These are phyloP conservation scores for Meandrusa payeni DNA, from an alignment of 2,888 invertebrate genomes.

Conservation along the genomic window DNA sequence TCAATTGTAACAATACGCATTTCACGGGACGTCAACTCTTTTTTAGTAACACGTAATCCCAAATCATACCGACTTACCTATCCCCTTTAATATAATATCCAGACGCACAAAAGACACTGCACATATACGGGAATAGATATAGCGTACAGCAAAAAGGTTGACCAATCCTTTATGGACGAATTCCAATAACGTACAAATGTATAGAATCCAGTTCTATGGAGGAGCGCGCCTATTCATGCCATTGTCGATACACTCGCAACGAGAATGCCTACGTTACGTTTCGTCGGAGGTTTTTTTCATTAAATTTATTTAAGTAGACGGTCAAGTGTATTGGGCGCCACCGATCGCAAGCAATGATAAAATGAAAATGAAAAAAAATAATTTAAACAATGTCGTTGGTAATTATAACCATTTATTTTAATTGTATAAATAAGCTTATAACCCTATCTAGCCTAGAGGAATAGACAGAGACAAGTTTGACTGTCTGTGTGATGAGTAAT, in stretches of 20 bases:
- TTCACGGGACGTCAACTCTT: constrained; percentile 33
- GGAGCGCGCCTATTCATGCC: constrained; percentile 52
- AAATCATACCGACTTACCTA: constrained; percentile 30
- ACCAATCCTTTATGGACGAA: constrained; percentile 69
- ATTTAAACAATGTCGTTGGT: background rate
- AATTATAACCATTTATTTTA: background rate
- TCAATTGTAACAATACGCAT: constrained; percentile 34
- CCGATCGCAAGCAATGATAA: constrained; percentile 2
- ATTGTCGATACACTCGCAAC: constrained; percentile 34
- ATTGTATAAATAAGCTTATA: too few species aligned
- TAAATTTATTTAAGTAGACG: constrained; percentile 28
- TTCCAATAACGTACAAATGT: constrained; percentile 67
- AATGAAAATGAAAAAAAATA: constrained; percentile 9
- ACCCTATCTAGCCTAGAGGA: too few species aligned
- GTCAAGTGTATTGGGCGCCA: constrained; percentile 16
- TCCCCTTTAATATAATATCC: constrained; percentile 30
- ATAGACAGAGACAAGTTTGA: too few species aligned
- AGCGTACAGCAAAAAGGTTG: constrained; percentile 59
- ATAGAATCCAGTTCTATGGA: constrained; percentile 53
- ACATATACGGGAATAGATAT: constrained; percentile 28
- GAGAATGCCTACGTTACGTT: constrained; percentile 28
- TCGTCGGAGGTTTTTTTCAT: constrained; percentile 28
- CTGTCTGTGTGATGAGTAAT: too few species aligned
- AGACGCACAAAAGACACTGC: constrained; percentile 37
- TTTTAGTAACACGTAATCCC: constrained; percentile 31